Evolutionary conservation across 2,113 vertebrate genomes (phyloP), one percentile per base, ranked within the genome.

Genomic region (Sakesphorus luctuosus): DNA sequence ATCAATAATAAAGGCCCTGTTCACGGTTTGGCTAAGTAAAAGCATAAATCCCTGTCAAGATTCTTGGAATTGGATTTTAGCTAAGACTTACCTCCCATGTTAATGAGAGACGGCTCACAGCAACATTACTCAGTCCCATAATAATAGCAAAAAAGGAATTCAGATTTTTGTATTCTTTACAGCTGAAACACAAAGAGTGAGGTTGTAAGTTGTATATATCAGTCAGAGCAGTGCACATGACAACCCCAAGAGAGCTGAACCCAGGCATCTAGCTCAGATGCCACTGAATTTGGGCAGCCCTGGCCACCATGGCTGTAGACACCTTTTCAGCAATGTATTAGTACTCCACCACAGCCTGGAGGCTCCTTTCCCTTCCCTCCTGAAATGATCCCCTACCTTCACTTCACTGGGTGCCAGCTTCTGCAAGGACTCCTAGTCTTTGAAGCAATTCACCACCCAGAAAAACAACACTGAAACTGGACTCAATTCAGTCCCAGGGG

Each of bases 101-200:
- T 87, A 99, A 98, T 14, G 97, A 98, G 87, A 99, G 95, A 77
- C 99, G 98, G 97, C 99, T 99, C 95, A 99, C 99, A 4, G 99
- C 99, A n/a, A 99, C 99, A 55, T 99, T 99, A 80, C 99, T 99
- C 74, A 99, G 97, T 65, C 99, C 99, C 99, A 99, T 99, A 84
- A 99, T 97, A 90, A 99, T 97, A 87, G 99, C 99, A 5, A 99
- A 99, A 98, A 99, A 99, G 78, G 99, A 98, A 92, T 99, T 99
- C 94, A 99, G 97, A 92, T 99, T 99, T 98, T 97, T 99, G 97
- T 99, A 99, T 91, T 99, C 99, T 97, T 99, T 99, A 97, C 99
- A 99, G 97, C 99, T 99, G 97, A 91, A 98, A 99, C 67, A 97
- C 69, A 98, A 98, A 98, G 74, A 61, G 35, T 3, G 35, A 36